Conservation (phyloP, 2,888 invertebrate species). For the Xylophagus ater region DNA sequence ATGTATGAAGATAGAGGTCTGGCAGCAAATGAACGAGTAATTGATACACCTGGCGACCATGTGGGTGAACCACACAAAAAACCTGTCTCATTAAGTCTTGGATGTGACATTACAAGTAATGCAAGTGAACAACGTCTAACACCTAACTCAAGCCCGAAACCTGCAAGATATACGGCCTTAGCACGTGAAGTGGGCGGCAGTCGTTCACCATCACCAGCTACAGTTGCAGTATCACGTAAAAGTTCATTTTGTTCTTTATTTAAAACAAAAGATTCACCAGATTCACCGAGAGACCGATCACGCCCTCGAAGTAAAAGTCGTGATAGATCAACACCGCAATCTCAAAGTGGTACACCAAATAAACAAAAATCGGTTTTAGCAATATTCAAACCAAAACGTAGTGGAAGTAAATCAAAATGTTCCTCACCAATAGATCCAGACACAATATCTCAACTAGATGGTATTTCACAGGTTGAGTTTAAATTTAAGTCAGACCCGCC, state of each 20-base stretch:
- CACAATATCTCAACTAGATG: constrained; percentile 30
- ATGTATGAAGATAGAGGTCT: constrained; percentile 51
- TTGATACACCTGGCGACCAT: constrained; percentile 30
- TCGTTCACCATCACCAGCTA: constrained; percentile 58
- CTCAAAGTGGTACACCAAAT: constrained; percentile 46
- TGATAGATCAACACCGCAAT: constrained; percentile 29
- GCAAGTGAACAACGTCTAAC: constrained; percentile 39
- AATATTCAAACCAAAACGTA: constrained; percentile 50
- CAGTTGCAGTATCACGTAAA: constrained; percentile 55
- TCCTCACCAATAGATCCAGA: constrained; percentile 35
- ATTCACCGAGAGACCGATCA: constrained; percentile 36
- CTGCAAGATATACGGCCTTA: constrained; percentile 29
- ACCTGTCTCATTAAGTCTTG: constrained; percentile 50
- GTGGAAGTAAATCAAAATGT: constrained; percentile 40
- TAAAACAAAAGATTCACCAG: constrained; percentile 50
- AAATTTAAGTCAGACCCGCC: constrained; percentile 29
- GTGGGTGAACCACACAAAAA: constrained; percentile 38
- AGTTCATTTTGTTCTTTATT: constrained; percentile 74
- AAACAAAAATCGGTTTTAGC: constrained; percentile 58
- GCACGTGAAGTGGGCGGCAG: constrained; percentile 29
- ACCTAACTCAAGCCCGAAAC: constrained; percentile 42
- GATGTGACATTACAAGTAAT: constrained; percentile 29
- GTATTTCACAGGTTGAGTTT: constrained; percentile 41
- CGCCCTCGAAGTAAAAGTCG: constrained; percentile 57
- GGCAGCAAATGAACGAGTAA: constrained; percentile 34